Base-by-base conservation (phyloP, 2,888 invertebrate genomes). In the Nemotelus nigrinus region DNA sequence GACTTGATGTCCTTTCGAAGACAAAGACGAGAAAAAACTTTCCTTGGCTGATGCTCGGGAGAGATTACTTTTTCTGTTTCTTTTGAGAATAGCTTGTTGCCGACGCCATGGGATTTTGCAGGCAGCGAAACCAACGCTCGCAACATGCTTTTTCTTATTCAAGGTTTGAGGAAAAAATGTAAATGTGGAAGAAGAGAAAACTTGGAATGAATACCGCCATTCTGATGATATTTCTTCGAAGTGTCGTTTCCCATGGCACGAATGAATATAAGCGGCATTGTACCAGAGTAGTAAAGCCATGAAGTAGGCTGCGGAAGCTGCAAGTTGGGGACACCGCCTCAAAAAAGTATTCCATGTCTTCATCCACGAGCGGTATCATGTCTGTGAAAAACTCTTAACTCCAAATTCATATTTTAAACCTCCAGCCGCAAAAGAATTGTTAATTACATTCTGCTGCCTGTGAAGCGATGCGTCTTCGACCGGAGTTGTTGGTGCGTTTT, bases 371-470 rank as follows among this genome's bases (percentile, higher is more conserved):
- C 25, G 25, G 25, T 25, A 25, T 25, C 25, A 25, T 25, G 25
- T 25, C 25, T 25, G 25, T 25, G 25, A 25, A 25, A 25, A 25
- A 25, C 25, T 25, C 25, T 25, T 25, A 25, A 1, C 25, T 25
- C 25, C 6, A 53, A 55, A 43, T 60, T 63, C 74, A 74, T 74
- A 74, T 74, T 74, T 74, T 63, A 48, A 74, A 50, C 71, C 71
- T 57, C 41, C 55, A 71, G 57, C 74, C 74, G 74, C 74, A 74
- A 74, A 74, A 60, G 74, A 74, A 74, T 60, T 74, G 74, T 74
- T 74, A 74, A 74, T 74, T 74, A 74, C 74, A 74, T 70, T 70
- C 43, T 10, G 47, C 70, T 70, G 39, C 6, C 50, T 39, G 60
- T n/a, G 41, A 2, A 41, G 70, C 55, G 53, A 8, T 68, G 50